Base-by-base conservation (phyloP, 1,140 invertebrate species). In the Drosophila lacertosa region DNA sequence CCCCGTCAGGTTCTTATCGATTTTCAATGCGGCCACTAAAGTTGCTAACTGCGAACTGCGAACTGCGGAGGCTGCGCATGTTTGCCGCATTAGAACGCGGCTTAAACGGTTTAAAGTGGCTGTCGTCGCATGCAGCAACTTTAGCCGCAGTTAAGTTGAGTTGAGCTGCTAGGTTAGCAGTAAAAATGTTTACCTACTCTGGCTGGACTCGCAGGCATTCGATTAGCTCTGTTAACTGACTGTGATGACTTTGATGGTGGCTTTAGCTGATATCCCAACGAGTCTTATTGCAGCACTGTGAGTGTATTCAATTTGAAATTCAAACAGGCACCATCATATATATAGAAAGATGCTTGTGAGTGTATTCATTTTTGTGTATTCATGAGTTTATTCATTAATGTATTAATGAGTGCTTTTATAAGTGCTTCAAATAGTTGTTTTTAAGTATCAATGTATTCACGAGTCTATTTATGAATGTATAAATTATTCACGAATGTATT, bases 21-120 rank as follows among this genome's bases (percentile, higher is more conserved):
- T 83, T 83, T 84, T 80, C 60, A 51, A 82, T 74, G 73, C 54
- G 40, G 18, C 22, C 6, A 16, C 55, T 13, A 60, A 50, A 13
- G 15, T 16, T 54, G 7, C 2, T 20, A n/a, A 11, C 11, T n/a
- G 47, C 5, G 15, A 11, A 3, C 22, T 10, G 13, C 1, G n/a
- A n/a, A n/a, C 7, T 3, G 10, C 5, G 50, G 42, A 64, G 24
- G 50, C 59, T 69, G 66, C 32, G 58, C 39, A 20, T 63, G 26
- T 67, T 20, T 37, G 57, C 37, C 42, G 26, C 44, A 67, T 67
- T 67, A 26, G 48, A 69, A 55, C 7, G 50, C 33, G 13, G 42
- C 42, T 55, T 39, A 57, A 42, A 24, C 47, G 40, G 16, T 63
- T 63, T 63, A 63, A 54, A 48, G 50, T 20, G 55, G 50, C 59